These are phyloP conservation scores for Solea senegalensis DNA, from an alignment of 2,113 vertebrate genomes.

Conservation along the genomic window DNA sequence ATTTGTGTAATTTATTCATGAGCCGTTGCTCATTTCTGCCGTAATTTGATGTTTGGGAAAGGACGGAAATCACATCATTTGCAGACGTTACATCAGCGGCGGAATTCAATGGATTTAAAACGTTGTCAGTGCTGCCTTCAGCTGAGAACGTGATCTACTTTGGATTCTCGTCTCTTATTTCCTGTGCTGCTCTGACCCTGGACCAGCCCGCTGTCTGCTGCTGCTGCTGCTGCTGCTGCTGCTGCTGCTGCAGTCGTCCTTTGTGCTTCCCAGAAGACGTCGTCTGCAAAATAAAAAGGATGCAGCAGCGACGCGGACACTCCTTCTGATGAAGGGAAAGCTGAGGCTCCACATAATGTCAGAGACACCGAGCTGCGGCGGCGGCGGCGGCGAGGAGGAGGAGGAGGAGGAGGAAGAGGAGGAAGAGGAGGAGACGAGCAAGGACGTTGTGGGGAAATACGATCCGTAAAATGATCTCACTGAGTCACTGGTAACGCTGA, in stretches of 20 bases:
- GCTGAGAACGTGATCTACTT: neutral
- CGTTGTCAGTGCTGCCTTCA: neutral
- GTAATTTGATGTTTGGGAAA: neutral
- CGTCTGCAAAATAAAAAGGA: slow-evolving; percentile 46
- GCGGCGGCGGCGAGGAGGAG: slow-evolving; percentile 9
- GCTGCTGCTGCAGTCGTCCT: neutral
- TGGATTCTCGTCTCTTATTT: neutral
- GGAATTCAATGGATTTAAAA: slow-evolving; percentile 24
- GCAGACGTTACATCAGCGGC: neutral
- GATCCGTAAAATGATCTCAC: slow-evolving; percentile 35
- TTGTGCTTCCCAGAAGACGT: slow-evolving; percentile 4
- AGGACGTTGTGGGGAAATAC: slow-evolving; percentile 36
- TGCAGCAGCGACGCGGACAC: slow-evolving; percentile 28
- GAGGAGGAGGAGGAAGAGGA: neutral
- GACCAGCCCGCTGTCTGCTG: slow-evolving; percentile 6
- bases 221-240: neutral
- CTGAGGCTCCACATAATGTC: slow-evolving; percentile 18
- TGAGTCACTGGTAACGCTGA: slow-evolving; percentile 20
- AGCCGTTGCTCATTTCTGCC: neutral
- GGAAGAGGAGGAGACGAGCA: slow-evolving; percentile 1
- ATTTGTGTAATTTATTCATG: slow-evolving; percentile 3
- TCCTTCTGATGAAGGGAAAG: slow-evolving; percentile 39
- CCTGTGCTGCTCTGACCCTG: slow-evolving; percentile 13
- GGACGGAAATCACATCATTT: no score
- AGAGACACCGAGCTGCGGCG: slow-evolving; percentile 15